Conservation (phyloP, 2,888 invertebrate species). For the Parnassius glacialis region DNA sequence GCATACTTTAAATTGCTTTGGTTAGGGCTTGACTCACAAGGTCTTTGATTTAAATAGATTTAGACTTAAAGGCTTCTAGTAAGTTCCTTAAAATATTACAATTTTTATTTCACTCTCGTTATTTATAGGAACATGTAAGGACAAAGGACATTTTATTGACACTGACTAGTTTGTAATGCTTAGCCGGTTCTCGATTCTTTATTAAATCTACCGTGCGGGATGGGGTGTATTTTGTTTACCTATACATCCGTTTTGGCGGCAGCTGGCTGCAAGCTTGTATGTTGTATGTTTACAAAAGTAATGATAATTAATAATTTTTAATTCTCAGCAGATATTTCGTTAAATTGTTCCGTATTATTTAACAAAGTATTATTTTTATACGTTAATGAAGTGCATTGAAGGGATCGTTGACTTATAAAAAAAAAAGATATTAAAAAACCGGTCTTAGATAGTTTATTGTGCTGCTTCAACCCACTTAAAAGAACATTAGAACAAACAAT, state of each 20-base stretch:
- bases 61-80: no score
- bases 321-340: not conserved
- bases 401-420: constrained; percentile 23
- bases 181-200: not conserved
- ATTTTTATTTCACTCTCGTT: no score
- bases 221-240: not conserved
- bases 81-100: no score
- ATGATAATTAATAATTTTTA: not conserved
- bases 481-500: constrained; percentile 36
- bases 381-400: not conserved
- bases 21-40: no score
- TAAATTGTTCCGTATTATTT: not conserved
- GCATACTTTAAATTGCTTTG: no score
- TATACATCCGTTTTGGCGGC: not conserved
- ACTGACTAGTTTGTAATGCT: no score
- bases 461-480: constrained; percentile 29
- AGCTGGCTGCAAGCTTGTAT: constrained; percentile 1
- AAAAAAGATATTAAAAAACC: constrained; percentile 29
- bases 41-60: no score
- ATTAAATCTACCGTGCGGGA: not conserved
- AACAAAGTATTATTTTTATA: not conserved
- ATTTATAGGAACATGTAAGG: no score
- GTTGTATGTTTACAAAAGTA: not conserved
- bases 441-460: constrained; percentile 29
- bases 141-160: no score